A percentile compares a stretch with the other conserved stretches of the same genome.
Conservation (phyloP, 2,113 vertebrate species). For the Pontoporia blainvillei region DNA sequence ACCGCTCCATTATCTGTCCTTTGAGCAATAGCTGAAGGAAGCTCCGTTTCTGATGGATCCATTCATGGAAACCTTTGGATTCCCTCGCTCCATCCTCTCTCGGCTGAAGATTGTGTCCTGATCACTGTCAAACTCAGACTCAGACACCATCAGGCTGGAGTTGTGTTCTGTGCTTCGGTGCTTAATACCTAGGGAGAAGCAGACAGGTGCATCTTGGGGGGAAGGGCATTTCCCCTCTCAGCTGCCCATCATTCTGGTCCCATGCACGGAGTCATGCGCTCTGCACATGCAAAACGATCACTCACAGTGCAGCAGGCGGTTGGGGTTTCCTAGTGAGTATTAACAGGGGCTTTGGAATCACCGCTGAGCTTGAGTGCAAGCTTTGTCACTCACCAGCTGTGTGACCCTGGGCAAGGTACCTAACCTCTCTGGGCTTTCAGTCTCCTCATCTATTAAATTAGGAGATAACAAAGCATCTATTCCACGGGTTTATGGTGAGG, state of each 20-base stretch:
- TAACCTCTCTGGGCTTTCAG: neutral
- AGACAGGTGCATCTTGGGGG: neutral
- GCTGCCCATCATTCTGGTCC: neutral
- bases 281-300: neutral
- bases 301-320: neutral
- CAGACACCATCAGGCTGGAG: conserved; percentile 94
- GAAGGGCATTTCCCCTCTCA: accelerated
- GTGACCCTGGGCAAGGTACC: neutral
- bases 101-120: conserved; percentile 91
- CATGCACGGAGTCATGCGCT: accelerated
- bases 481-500: neutral
- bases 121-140: conserved; percentile 94
- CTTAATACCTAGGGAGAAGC: conserved; percentile 85
- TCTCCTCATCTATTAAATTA: neutral
- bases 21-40: conserved; percentile 82
- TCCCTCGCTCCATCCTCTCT: conserved; percentile 82
- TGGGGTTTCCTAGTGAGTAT: neutral
- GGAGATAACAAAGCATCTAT: neutral
- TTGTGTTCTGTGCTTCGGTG: conserved; percentile 94
- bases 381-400: neutral
- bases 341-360: neutral
- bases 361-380: neutral
- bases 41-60: conserved; percentile 82
- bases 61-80: conserved; percentile 75
- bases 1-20: conserved; percentile 79